These are phyloP conservation scores for Scaeva pyrastri DNA, from an alignment of 2,888 invertebrate genomes.

Conservation along the genomic window DNA sequence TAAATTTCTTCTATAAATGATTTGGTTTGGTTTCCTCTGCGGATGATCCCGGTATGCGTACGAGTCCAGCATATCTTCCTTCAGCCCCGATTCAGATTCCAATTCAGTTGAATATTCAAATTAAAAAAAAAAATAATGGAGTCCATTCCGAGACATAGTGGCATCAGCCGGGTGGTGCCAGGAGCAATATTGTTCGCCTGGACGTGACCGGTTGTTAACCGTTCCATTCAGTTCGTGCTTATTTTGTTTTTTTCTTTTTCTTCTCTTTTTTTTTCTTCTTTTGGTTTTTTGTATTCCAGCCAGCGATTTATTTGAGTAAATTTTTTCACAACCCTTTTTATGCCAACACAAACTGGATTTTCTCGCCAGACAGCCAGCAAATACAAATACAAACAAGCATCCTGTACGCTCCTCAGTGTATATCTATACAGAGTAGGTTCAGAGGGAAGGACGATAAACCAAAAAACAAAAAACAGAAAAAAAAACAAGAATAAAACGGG, in stretches of 20 bases:
- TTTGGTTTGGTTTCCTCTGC: constrained; percentile 61
- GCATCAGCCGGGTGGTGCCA: constrained; percentile 70
- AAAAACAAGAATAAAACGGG: constrained; percentile 60
- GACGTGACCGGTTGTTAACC: constrained; percentile 76
- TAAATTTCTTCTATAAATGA: constrained; percentile 46
- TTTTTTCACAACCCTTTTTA: constrained; percentile 69
- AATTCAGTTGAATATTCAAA: constrained; percentile 68
- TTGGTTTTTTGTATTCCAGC: constrained; percentile 11
- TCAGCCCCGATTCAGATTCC: constrained; percentile 43
- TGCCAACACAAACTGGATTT: constrained; percentile 73
- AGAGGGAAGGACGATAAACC: constrained; percentile 20
- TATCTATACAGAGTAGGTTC: background rate
- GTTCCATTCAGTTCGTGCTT: constrained; percentile 66
- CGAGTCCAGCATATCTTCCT: constrained; percentile 18
- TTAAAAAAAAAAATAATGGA: constrained; percentile 25
- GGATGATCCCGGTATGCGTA: constrained; percentile 43
- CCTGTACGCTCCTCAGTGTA: background rate
- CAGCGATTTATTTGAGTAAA: constrained; percentile 69
- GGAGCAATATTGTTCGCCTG: constrained; percentile 73
- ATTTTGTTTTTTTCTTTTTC: constrained; percentile 9
- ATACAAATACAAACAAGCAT: constrained; percentile 63
- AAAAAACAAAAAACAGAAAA: constrained; percentile 31
- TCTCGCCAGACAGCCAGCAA: constrained; percentile 75
- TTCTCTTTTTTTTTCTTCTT: constrained; percentile 27
- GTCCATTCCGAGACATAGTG: constrained; percentile 69